Percentiles rank a stretch among this genome's conserved stretches.
phyloP scores from a whole-genome alignment of 2,888 invertebrate species.

The Drosophila dives region DNA sequence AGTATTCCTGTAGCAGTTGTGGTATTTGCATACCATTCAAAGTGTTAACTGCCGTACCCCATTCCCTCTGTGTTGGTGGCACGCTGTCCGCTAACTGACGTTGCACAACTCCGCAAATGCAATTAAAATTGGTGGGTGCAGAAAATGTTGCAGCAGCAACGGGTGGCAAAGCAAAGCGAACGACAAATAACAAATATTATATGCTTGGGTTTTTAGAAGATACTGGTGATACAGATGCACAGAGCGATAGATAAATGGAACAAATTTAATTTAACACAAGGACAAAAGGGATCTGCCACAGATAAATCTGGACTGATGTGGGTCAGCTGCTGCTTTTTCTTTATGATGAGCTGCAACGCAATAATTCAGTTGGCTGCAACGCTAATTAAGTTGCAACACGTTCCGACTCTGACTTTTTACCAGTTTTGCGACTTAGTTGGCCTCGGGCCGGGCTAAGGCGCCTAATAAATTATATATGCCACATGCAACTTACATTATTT shows the following conservation, averaged over 20 bases:
- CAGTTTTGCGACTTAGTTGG: slow-evolving; percentile 42
- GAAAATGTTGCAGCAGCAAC: slow-evolving; percentile 40
- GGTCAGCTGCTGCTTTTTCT: slow-evolving; percentile 10
- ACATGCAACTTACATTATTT: slow-evolving; percentile 39
- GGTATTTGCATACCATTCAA: slow-evolving; percentile 37
- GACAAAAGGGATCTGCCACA: slow-evolving; percentile 1
- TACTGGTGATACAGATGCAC: not conserved
- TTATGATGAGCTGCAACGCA: slow-evolving; percentile 20
- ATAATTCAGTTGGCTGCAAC: slow-evolving; percentile 18
- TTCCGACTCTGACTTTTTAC: slow-evolving; percentile 9
- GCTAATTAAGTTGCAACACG: slow-evolving; percentile 29
- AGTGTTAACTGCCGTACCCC: slow-evolving; percentile 64
- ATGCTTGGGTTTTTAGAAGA: not conserved
- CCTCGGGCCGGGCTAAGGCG: slow-evolving; percentile 22
- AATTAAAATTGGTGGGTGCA: slow-evolving; percentile 65
- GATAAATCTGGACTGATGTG: slow-evolving; percentile 14
- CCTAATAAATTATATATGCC: slow-evolving; percentile 32
- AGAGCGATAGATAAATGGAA: slow-evolving; percentile 27
- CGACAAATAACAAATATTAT: slow-evolving; percentile 71
- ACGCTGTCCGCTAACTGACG: slow-evolving; percentile 27
- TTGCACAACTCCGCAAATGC: slow-evolving; percentile 58
- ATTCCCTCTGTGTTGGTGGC: not conserved
- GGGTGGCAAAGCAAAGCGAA: slow-evolving; percentile 31
- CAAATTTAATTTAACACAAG: slow-evolving; percentile 48
- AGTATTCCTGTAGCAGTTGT: slow-evolving; percentile 40